Evolutionary conservation across 1,140 invertebrate species (phyloP), one percentile per base, ranked within the genome.

Genomic region (Aphaenogaster rudis): DNA sequence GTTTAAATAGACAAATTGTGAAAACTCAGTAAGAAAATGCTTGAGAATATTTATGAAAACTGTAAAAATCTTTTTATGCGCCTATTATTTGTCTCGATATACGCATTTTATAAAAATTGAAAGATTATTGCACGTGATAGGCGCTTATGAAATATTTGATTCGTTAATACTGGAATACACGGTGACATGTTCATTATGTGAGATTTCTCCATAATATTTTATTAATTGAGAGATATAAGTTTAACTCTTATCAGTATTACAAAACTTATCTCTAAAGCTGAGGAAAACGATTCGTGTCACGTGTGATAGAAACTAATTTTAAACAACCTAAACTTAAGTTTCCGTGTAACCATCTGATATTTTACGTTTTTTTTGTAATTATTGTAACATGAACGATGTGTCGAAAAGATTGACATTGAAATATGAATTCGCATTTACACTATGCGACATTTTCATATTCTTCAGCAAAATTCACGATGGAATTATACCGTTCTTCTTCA

Each of bases 401-500:
- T 48, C 59, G 15, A 4, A 13, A 79, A 79, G 13, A 39, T 64
- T 63, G 48, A 64, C 39, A 33, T 21, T 48, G 42, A 69, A 81
- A 42, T 42, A 15, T 42, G 36, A 81, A 54, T 54, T 69, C n/a
- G 2, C n/a, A n/a, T 80, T 42, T 69, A 54, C 9, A 11, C 33
- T 42, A 13, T 42, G 28, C 28, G 54, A 84, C 33, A n/a, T 39
- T 61, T 33, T 86, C 52, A 45, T 80, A 79, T 86, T 80, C 45
- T 57, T 36, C 64, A 36, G 6, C 17, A 39, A 11, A 67, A 67
- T 54, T 45, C 42, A 36, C 54, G 80, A 54, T 28, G 15, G 21
- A 86, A 9, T 74, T 66, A 54, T 64, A 15, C 3, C 59, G 50
- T 86, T 28, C 36, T 66, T 57, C 66, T 82, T 82, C 80, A 82